Conservation (phyloP, 1,140 invertebrate species). For the Drosophila lacertosa region DNA sequence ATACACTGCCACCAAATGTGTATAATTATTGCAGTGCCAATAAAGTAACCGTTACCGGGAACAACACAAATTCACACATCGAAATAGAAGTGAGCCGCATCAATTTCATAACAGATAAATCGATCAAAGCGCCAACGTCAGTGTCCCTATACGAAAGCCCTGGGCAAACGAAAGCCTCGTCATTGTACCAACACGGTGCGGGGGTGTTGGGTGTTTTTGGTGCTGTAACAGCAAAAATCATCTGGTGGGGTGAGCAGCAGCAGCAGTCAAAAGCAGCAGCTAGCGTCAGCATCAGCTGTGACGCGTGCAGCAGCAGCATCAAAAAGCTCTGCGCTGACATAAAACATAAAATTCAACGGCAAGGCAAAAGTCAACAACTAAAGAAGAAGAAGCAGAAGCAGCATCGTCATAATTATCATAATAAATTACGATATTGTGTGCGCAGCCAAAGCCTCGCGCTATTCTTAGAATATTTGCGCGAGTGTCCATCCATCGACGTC, state of each 20-base stretch:
- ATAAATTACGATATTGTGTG: constrained; percentile 59
- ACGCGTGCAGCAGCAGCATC: constrained; percentile 31
- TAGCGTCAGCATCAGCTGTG: constrained; percentile 54
- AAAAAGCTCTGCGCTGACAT: constrained; percentile 51
- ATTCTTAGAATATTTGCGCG: constrained; percentile 76
- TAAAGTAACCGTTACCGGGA: constrained; percentile 7
- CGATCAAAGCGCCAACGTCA: constrained; percentile 61
- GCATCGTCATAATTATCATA: constrained; percentile 22
- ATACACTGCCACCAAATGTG: constrained; percentile 30
- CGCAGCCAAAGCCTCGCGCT: constrained; percentile 61
- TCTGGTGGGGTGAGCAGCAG: constrained; percentile 53
- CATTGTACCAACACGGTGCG: constrained; percentile 29
- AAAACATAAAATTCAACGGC: constrained; percentile 46
- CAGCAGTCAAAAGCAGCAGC: constrained; percentile 31
- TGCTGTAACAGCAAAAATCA: constrained; percentile 55
- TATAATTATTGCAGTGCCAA: constrained; percentile 11
- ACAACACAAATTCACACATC: constrained; percentile 22
- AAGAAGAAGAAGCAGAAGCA: constrained; percentile 14
- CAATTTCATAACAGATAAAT: constrained; percentile 72
- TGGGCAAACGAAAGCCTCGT: constrained; percentile 48
- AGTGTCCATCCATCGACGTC: constrained; percentile 51
- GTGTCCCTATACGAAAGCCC: constrained; percentile 45
- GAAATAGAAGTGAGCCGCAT: constrained; percentile 64
- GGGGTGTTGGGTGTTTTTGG: constrained; percentile 28
- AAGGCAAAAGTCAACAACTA: constrained; percentile 55